phyloP scores from a whole-genome alignment of 2,888 invertebrate species.

The Shargacucullia verbasci region DNA sequence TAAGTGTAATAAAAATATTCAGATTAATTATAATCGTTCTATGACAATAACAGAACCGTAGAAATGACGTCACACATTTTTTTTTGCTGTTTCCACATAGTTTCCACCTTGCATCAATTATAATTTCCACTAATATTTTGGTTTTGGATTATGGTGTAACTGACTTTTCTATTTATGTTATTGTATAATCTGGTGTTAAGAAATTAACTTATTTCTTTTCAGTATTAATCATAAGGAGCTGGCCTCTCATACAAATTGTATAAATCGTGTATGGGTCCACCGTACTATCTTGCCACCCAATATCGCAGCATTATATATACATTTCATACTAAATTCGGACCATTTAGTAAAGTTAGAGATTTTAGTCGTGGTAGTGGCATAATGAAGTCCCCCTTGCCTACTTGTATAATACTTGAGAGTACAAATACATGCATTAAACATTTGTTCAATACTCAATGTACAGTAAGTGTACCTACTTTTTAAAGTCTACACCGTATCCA shows the following conservation, averaged over 20 bases:
- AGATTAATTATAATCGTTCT: constrained; percentile 57
- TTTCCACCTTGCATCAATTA: constrained; percentile 20
- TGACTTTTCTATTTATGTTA: constrained; percentile 30
- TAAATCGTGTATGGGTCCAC: constrained; percentile 58
- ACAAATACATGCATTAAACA: constrained; percentile 71
- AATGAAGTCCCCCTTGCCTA: constrained; percentile 63
- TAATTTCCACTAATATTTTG: constrained; percentile 62
- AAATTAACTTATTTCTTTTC: constrained; percentile 57
- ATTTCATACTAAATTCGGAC: constrained; percentile 77
- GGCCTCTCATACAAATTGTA: constrained; percentile 68
- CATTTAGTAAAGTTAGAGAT: constrained; percentile 77
- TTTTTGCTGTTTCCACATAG: constrained; percentile 28
- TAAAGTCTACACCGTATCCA: constrained; percentile 18
- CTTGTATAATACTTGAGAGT: constrained; percentile 73
- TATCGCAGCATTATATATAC: constrained; percentile 53
- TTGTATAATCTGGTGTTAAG: constrained; percentile 45
- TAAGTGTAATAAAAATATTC: constrained; percentile 53
- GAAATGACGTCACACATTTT: constrained; percentile 44
- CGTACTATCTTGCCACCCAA: constrained; percentile 46
- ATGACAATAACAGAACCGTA: constrained; percentile 67
- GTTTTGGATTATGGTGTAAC: constrained; percentile 78
- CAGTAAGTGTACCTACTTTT: constrained; percentile 44
- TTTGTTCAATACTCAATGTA: constrained; percentile 62
- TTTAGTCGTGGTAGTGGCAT: constrained; percentile 70
- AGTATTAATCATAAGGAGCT: constrained; percentile 71